Evolutionary conservation across 2,888 invertebrate species (phyloP), one percentile per base, ranked within the genome.

Genomic region (Drosophila silvestris): DNA sequence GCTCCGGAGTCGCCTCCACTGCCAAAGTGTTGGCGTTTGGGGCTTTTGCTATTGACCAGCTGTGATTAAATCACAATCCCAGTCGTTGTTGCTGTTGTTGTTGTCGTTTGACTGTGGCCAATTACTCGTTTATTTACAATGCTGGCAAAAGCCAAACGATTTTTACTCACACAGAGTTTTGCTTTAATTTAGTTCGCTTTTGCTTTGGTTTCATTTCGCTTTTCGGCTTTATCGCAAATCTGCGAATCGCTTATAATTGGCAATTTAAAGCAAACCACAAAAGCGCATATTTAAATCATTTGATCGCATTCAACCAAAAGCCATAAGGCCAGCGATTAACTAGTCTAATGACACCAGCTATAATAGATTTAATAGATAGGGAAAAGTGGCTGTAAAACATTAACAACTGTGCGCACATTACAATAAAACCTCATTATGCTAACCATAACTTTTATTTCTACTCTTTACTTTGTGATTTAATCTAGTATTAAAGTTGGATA

Each of bases 91-190:
- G 47, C 12, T 44, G 54, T 65, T 61, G 37, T n/a, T 50, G 33
- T 59, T 66, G 72, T 41, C 57, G 68, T 70, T 70, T 60, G 59
- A 63, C 58, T 82, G 65, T 69, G 72, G 83, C 85, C 85, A 85
- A 90, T 85, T 89, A 88, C 83, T 80, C 85, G 90, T 54, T 82
- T 85, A 88, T 87, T 89, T 82, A 76, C 80, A 85, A 84, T 73
- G 61, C 74, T 70, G 65, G 61, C 61, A 66, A 83, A 79, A 76
- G 63, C 67, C 74, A 69, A 78, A 61, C 71, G 70, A 73, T 68
- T 72, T 82, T 65, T 58, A 67, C 30, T 30, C 57, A 30, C 57
- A 57, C 57, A 58, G 30, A 41, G 16, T 66, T 66, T 84, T 75
- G 65, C 62, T 59, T 87, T 87, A 62, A 69, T 69, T 75, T 81